Base-by-base conservation (phyloP, 2,888 invertebrate species). In the Epinotia brunnichana region DNA sequence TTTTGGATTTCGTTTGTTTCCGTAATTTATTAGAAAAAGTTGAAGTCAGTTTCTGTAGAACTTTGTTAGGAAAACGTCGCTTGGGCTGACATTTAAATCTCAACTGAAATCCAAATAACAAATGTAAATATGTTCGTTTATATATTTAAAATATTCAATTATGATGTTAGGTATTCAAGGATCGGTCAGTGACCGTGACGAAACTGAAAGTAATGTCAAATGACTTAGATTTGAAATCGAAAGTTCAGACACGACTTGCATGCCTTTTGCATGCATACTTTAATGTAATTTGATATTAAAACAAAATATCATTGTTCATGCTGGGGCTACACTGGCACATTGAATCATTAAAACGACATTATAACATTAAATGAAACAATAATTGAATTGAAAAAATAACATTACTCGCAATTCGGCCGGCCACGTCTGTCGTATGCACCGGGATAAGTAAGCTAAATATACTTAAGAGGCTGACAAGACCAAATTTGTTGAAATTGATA, bases 151-250 rank as follows among this genome's bases (percentile, higher is more conserved):
- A 48, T 7, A n/a, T 15, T 2, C 7, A 48, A n/a, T 48, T 48
- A n/a, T n/a, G n/a, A 48, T 7, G 2, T 29, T n/a, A 63, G 17
- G 5, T 2, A 24, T 51, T 51, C 17, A 63, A 63, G 51, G 51
- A 51, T 51, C 17, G 51, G 51, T 63, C 29, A 63, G 51, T 63
- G 63, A 19, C 17, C 63, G 51, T 63, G 51, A 63, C 51, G 63
- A 35, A 63, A 35, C 17, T n/a, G 35, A 63, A 63, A 63, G 35
- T 63, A 35, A 63, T 63, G 63, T 63, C 51, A 51, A 51, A 51
- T 48, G 24, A n/a, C 5, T 48, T 21, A 11, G 48, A 48, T 62
- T 0, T 9, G n/a, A 48, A 62, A 48, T 62, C n/a, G 48, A 62
- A 62, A 62, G 17, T 48, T 24, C 41, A 41, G 21, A 3, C 15